Evolutionary conservation across 2,113 vertebrate species (phyloP).

Genomic region (Gymnogyps californianus): DNA sequence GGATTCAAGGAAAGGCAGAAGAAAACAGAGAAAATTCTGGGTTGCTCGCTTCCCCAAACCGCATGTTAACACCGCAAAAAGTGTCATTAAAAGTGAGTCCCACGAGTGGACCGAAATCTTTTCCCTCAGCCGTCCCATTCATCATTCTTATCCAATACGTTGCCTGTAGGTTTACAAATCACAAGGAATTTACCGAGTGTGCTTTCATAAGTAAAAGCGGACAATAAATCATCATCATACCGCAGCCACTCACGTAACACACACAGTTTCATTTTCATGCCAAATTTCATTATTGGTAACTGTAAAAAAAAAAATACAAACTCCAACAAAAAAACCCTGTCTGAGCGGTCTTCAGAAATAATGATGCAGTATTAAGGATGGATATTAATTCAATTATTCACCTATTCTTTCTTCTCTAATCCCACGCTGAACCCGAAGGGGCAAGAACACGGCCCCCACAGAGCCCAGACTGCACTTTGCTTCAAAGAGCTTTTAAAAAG

Average conservation of each 20-base stretch:
- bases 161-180: conserved; percentile 14
- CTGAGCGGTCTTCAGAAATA: background rate
- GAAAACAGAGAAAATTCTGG: background rate
- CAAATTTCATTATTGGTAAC: background rate
- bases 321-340: background rate
- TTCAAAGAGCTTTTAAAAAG: background rate
- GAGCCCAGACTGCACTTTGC: background rate
- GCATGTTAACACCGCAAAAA: background rate
- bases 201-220: background rate
- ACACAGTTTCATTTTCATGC: background rate
- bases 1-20: background rate
- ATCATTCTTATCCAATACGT: background rate
- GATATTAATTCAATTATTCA: background rate
- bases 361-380: accelerated
- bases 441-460: accelerated
- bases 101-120: background rate
- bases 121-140: background rate
- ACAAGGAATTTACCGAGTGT: background rate
- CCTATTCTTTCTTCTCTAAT: background rate
- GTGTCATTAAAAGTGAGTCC: background rate
- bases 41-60: background rate
- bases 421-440: background rate
- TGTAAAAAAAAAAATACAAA: background rate
- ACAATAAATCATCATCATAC: background rate
- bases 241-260: background rate